A percentile compares a stretch with the other conserved stretches of the same genome.
Evolutionary conservation across 2,888 invertebrate genomes (phyloP).

Genomic region (Tachina grossa): DNA sequence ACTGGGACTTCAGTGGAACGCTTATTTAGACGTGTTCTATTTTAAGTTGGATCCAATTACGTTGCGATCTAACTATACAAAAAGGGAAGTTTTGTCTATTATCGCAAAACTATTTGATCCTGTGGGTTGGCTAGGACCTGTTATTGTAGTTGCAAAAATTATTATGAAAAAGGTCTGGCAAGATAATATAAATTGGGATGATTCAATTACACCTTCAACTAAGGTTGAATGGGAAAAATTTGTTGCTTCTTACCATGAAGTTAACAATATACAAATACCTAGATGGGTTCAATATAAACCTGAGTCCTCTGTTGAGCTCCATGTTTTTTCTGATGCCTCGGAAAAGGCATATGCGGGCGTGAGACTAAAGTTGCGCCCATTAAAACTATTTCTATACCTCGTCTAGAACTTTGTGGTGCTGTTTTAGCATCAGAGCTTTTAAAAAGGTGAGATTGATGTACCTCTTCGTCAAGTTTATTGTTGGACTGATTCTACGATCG

Average conservation of each 20-base stretch:
- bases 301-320: background rate
- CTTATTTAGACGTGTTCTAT: background rate
- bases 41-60: background rate
- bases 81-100: background rate
- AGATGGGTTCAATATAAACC: background rate
- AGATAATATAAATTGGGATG: too few relatives aligned
- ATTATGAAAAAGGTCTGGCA: too few relatives aligned
- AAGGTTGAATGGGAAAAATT: background rate
- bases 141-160: background rate
- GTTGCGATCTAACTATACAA: background rate
- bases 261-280: background rate
- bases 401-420: too few relatives aligned
- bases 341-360: background rate
- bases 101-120: background rate
- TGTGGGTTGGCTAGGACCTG: background rate
- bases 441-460: background rate
- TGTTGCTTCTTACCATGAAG: background rate
- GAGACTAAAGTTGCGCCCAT: background rate
- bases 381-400: too few relatives aligned
- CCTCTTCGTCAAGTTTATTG: background rate
- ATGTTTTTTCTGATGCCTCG: background rate
- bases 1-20: background rate
- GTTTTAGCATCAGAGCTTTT: too few relatives aligned
- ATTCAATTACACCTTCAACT: background rate
- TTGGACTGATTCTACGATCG: constrained; percentile 1